phyloP scores from a whole-genome alignment of 2,888 invertebrate species.

The Stenurella melanura region DNA sequence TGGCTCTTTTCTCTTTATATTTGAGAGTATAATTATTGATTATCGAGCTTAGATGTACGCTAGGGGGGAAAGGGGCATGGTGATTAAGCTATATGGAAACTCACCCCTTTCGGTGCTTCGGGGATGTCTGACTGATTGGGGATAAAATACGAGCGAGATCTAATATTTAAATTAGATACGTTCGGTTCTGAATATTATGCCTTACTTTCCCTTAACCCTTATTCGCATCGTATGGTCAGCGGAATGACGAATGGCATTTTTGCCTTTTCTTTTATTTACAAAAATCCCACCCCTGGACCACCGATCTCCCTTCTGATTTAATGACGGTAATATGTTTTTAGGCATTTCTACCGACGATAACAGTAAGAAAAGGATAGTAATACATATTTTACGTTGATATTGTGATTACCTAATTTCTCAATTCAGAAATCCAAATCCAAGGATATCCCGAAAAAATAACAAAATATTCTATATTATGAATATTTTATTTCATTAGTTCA shows the following conservation, averaged over 20 bases:
- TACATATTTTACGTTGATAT: too few species aligned
- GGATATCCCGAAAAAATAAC: too few species aligned
- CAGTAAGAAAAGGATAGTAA: too few species aligned
- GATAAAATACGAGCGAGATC: slow-evolving; percentile 73
- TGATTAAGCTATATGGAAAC: slow-evolving; percentile 78
- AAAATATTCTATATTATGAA: too few species aligned
- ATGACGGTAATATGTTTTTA: not conserved
- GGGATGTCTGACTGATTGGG: slow-evolving; percentile 72
- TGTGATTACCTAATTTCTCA: too few species aligned
- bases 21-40: slow-evolving; percentile 79
- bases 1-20: slow-evolving; percentile 76
- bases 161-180: slow-evolving; percentile 73
- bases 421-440: too few species aligned
- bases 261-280: slow-evolving; percentile 43
- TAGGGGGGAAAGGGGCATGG: slow-evolving; percentile 72
- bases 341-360: too few species aligned
- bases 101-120: slow-evolving; percentile 73
- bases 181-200: slow-evolving; percentile 53
- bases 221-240: slow-evolving; percentile 49
- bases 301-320: slow-evolving; percentile 20
- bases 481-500: too few species aligned
- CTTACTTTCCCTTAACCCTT: slow-evolving; percentile 52
- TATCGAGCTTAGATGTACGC: slow-evolving; percentile 74
- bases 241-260: slow-evolving; percentile 53
- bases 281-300: slow-evolving; percentile 35